Base-by-base conservation (phyloP, 2,888 invertebrate species). In the Drosophila monieri region DNA sequence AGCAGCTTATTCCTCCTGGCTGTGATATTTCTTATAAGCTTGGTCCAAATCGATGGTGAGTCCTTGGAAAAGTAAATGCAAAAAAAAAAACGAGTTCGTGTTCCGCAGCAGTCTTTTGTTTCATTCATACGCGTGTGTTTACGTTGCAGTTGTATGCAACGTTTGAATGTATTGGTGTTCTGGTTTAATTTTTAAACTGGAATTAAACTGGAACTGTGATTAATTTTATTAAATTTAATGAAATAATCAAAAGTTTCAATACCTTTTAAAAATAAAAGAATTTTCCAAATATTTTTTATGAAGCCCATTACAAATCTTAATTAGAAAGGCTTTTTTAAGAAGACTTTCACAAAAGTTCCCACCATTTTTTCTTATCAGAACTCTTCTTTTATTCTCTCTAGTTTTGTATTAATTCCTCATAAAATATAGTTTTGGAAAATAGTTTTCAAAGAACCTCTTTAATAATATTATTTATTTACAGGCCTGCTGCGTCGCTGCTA, bases 401-500 rank as follows among this genome's bases (percentile, higher is more conserved):
- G 6, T 6, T 27, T 27, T 8, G 2, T 25, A 8, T 25, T 25
- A 8, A 25, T 8, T 25, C 1, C 2, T 25, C 8, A 8, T 25
- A 8, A 25, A 25, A 25, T 25, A 1, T 25, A 32, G 1, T 10
- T 32, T 8, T 32, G 0, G 10, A 32, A 10, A 32, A 32, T 32
- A 10, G 30, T 32, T 32, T 10, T 10, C 4, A 23, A 23, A 23
- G 3, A 23, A 23, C 21, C 21, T 23, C 21, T 6, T 6, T 41
- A 41, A 18, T 41, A 10, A 18, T 39, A 9, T 6, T 0, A 39
- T 15, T 48, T 57, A 47, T 32, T 61, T 47, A 2, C 89, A 96
- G 96, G 94, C 81, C 90, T 95, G 39, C 92, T 95, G 51, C 94
- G 95, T 81, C 93, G 96, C 90, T 98, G 98, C 91, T 95, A 95